Evolutionary conservation across 1,140 invertebrate species (phyloP), one percentile per base, ranked within the genome.

Genomic region (Drosophila navojoa): DNA sequence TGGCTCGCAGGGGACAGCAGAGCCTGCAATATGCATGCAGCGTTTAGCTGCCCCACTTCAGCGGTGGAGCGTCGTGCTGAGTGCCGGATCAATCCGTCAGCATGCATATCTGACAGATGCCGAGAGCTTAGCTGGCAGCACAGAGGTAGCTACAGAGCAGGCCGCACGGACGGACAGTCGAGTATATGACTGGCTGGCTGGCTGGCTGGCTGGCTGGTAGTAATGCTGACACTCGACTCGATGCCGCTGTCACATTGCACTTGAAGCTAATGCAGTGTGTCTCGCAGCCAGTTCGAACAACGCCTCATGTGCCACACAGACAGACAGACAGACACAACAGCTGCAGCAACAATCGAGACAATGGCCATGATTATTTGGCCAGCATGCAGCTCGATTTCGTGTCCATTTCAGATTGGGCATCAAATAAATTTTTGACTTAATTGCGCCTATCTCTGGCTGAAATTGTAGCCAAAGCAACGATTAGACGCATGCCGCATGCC

Each of bases 341-440:
- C 35, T 38, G 35, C 35, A 66, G 66, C 60, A 55, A 29, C 58
- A 50, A 38, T 25, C 35, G 9, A 25, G 45, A 22, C 50, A 66
- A 58, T 38, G 44, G 61, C 49, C 29, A 55, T 44, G 40, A 22
- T 40, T 64, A 44, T 79, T 75, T 79, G 64, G 67, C 49, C 53
- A 60, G 71, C 22, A 50, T 55, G 50, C 29, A 27, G 49, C 35
- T 53, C n/a, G 25, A n/a, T 42, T 60, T 40, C 59, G 64, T 73
- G 62, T 79, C 53, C 71, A 59, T 79, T 53, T 75, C 67, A 79
- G 55, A 54, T 76, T 76, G 84, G 35, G 42, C 29, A 66, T 60
- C 79, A 42, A 74, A 82, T 87, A 89, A 82, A 89, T 87, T 89
- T 87, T 52, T 70, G 79, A 89, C 27, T 87, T 87, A 89, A 89